Base-by-base conservation (phyloP, 2,888 invertebrate genomes). In the Tetramorium bicarinatum region DNA sequence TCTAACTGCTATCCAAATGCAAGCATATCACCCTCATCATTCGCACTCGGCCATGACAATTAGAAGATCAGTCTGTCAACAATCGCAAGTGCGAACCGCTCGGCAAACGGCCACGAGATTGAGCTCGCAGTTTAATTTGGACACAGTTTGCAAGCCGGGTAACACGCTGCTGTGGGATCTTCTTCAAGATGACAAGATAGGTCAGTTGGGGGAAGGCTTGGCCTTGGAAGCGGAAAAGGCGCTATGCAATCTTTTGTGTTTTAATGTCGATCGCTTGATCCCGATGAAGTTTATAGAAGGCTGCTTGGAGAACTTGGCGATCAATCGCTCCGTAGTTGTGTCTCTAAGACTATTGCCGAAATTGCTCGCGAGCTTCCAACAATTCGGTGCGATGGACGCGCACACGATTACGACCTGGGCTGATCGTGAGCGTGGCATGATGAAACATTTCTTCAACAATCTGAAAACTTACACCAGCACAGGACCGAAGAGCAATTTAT, bases 231-330 rank as follows among this genome's bases (percentile, higher is more conserved):
- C 99, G 0, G 99, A 99, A 94, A 99, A 99, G 92, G 98, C 98
- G 2, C 95, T 99, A 0, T 98, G 98, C 91, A 98, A 98, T 90
- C 95, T 99, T 38, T 96, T 99, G 0, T 98, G 98, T 93, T 99
- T 98, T 93, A 98, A 98, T 92, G 98, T 98, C 2, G 99, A 99
- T 94, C 97, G 98, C 89, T 96, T 97, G 86, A 98, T 99, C 88
- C 96, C 98, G 81, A 98, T 98, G 95, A 98, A 99, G 95, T 99
- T 99, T 93, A 99, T 99, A 88, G 99, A 99, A 95, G 99, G 99
- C 11, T 99, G 99, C 92, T 95, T 99, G 66, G 97, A 98, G 91
- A 99, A 99, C 95, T 96, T 99, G 86, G 97, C 98, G 18, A 97
- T 97, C 89, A 98, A 99, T 95, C 97, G 97, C 93, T 98, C 99